Evolutionary conservation across 1,140 invertebrate genomes (phyloP), one percentile per base, ranked within the genome.

Genomic region (Eciton burchellii): DNA sequence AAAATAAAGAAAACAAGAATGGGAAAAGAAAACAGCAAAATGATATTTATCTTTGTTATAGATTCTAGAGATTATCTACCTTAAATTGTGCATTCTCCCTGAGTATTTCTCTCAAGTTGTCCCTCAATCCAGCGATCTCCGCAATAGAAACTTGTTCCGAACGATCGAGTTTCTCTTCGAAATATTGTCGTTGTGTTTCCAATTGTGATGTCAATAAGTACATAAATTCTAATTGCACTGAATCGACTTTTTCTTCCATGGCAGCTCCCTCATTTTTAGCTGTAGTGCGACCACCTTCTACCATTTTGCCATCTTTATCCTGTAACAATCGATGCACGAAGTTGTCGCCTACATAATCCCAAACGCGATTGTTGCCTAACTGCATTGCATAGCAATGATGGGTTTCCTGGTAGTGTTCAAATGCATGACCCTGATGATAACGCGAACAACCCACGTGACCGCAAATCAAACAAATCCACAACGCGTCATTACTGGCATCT

Each of bases 401-500:
- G 0, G 99, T 99, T 59, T 97, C 96, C 63, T 97, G 94, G 94
- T 99, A 99, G 94, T 99, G 99, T 84, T 96, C 95, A 0, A 96
- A 96, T 0, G 96, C 96, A 90, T 97, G 96, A 0, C 96, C 96
- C 26, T 95, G 94, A 82, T 95, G 94, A 88, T 95, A 95, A 79
- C 97, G 97, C 86, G 85, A 94, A 94, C 99, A 99, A 49, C 99
- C 99, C 59, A 99, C 97, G 94, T 99, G 97, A 14, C 99, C 99
- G 94, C 99, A 99, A 84, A 99, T 99, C 19, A 99, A 94, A 93
- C 99, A 99, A 85, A 99, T 99, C 99, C 99, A 99, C 0, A 99
- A 94, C 83, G 98, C 97, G 92, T 99, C 97, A 0, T 91, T 93
- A 94, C 94, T 90, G 84, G 96, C 91, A 68, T 94, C 94, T 76